phyloP scores from a whole-genome alignment of 2,888 invertebrate species.

The Heliothis peltigera region DNA sequence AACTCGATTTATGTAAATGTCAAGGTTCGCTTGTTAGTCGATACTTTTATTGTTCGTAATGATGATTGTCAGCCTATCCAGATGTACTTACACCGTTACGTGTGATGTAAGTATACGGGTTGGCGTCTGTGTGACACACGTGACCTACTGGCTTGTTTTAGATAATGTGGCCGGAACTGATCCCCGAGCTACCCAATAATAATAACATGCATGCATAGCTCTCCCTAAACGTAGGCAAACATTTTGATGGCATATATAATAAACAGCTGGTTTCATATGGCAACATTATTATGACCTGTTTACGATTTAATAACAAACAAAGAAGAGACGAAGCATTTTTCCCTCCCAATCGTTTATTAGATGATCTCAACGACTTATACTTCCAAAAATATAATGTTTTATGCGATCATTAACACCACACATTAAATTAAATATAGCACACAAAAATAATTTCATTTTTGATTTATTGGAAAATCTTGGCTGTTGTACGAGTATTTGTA shows the following conservation, averaged over 20 bases:
- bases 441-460: conserved; percentile 2
- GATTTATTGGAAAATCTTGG: conserved; percentile 5
- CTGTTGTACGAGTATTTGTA: conserved; percentile 11
- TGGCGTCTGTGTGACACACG: conserved; percentile 3
- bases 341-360: conserved; percentile 6
- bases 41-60: conserved; percentile 12
- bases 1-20: conserved; percentile 12
- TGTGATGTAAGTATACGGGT: conserved; percentile 7
- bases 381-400: conserved; percentile 6
- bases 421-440: conserved; percentile 13
- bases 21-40: background rate
- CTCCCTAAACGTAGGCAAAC: conserved; percentile 4
- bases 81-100: conserved; percentile 4
- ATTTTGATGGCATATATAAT: background rate
- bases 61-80: conserved; percentile 9
- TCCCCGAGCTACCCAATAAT: conserved; percentile 4
- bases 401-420: conserved; percentile 20
- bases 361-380: conserved; percentile 10
- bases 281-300: background rate
- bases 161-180: conserved; percentile 7
- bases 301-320: background rate
- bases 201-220: conserved; percentile 13
- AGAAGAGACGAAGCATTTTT: background rate
- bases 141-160: conserved; percentile 20
- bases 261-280: background rate